Base-by-base conservation (phyloP, 2,797 vertebrate genomes). In the Scolopax rusticola region DNA sequence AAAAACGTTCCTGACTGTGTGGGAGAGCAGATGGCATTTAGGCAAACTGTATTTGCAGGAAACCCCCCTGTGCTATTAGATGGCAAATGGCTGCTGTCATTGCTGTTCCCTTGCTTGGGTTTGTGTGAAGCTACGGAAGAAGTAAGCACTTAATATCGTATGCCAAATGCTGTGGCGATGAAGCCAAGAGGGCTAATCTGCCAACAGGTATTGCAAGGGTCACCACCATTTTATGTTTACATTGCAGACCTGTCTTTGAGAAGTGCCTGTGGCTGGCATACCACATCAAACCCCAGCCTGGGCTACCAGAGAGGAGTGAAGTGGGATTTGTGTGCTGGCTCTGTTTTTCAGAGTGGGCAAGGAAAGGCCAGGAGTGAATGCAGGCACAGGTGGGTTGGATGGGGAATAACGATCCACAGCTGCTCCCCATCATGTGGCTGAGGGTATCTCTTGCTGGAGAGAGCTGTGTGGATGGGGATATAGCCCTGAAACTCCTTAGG, bases 11-110 rank as follows among this genome's bases (percentile, higher is more conserved):
- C 84, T 67, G 59, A 79, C 71, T 93, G 64, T 9, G 68, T 91
- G 82, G 81, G 89, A 94, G 67, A 96, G 53, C 93, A 96, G 95
- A 95, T 89, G 93, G 83, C 91, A 94, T 77, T 96, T 95, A 87
- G 54, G 95, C 89, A 89, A 95, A 90, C 64, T 92, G 84, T 28
- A 40, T 73, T 95, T 91, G 85, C 87, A 90, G 96, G 68, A 94
- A 84, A 32, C n/a, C n/a, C 71, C 78, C 23, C 25, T 33, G 41
- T 94, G 87, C 70, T 81, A 59, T 86, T 83, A 81, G 64, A 89
- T 73, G 78, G 90, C 95, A 97, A 97, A 97, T 94, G 85, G 85
- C 81, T 86, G 30, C 69, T 95, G 81, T 86, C 77, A 82, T 65
- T 84, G 54, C 38, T 36, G 28, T 79, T 80, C 61, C 57, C 23